phyloP scores from a whole-genome alignment of 2,888 invertebrate genomes.

The Apotomis betuletana region DNA sequence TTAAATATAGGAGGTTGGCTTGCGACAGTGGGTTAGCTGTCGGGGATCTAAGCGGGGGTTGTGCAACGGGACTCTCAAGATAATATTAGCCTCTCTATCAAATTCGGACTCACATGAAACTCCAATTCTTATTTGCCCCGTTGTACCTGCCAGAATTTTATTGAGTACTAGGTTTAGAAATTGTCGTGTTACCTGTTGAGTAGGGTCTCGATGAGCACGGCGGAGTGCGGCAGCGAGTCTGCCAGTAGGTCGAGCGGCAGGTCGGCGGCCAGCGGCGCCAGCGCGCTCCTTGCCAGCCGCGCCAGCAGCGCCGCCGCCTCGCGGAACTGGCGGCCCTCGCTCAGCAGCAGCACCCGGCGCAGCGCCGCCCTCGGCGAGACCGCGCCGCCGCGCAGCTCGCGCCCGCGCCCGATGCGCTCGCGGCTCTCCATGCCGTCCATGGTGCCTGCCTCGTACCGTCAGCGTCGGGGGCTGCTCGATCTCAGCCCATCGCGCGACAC shows the following conservation, averaged over 20 bases:
- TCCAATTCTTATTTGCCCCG: no score
- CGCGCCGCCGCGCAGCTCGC: slow-evolving; percentile 82
- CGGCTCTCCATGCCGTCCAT: slow-evolving; percentile 85
- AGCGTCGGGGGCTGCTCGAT: no score
- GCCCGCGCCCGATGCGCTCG: slow-evolving; percentile 87
- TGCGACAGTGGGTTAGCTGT: no score
- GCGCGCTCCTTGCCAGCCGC: slow-evolving; percentile 90
- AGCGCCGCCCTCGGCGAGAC: slow-evolving; percentile 88
- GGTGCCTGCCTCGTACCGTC: neutral
- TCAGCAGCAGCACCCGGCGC: slow-evolving; percentile 89
- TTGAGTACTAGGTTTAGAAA: neutral
- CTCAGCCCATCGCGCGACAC: slow-evolving; percentile 20
- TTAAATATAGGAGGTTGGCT: no score
- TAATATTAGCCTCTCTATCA: no score
- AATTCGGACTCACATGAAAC: no score
- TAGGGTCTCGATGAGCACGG: slow-evolving; percentile 93
- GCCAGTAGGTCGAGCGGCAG: slow-evolving; percentile 93
- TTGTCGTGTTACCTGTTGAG: slow-evolving; percentile 82
- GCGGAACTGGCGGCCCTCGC: slow-evolving; percentile 94
- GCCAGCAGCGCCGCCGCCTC: slow-evolving; percentile 94
- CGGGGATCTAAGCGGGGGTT: no score
- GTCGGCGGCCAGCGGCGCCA: slow-evolving; percentile 89
- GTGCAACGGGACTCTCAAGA: no score
- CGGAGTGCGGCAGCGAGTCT: slow-evolving; percentile 94
- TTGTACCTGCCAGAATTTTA: no score